Percentiles rank a stretch among this genome's conserved stretches.
Evolutionary conservation across 2,888 invertebrate species (phyloP).

Genomic region (Stictocephala bisonia): DNA sequence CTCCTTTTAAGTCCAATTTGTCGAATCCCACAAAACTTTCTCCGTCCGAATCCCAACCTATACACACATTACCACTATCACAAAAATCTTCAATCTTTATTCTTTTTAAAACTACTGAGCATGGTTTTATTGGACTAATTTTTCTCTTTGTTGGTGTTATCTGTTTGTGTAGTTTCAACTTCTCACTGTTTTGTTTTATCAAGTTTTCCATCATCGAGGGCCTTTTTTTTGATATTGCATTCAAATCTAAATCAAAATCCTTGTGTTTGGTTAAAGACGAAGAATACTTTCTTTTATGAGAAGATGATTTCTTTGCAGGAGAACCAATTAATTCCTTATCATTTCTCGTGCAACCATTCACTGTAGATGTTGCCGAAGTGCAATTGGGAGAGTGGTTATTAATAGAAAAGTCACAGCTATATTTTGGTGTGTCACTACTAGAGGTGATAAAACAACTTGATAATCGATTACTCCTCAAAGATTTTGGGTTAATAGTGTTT

Average conservation of each 20-base stretch:
- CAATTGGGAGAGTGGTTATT: too few species aligned
- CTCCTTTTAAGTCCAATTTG: too few species aligned
- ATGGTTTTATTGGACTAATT: background rate
- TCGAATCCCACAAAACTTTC: too few species aligned
- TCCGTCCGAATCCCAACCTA: background rate
- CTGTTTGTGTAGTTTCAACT: background rate
- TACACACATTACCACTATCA: too few species aligned
- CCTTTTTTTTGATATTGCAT: background rate
- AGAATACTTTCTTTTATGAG: too few species aligned
- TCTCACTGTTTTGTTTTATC: background rate
- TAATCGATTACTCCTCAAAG: background rate
- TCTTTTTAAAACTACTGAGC: background rate
- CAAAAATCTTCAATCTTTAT: background rate
- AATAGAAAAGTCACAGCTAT: too few species aligned
- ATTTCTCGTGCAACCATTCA: too few species aligned
- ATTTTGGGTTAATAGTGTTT: background rate
- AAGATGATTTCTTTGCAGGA: too few species aligned
- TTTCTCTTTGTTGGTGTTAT: background rate
- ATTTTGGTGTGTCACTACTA: too few species aligned
- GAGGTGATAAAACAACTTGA: too few species aligned
- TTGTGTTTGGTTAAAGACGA: background rate
- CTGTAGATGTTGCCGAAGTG: too few species aligned
- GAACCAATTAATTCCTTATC: too few species aligned
- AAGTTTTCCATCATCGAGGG: background rate
- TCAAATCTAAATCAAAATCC: background rate